Percentiles rank a stretch among this genome's conserved stretches.
phyloP scores from a whole-genome alignment of 1,140 invertebrate genomes.

The Pseudomyrmex concolor region DNA sequence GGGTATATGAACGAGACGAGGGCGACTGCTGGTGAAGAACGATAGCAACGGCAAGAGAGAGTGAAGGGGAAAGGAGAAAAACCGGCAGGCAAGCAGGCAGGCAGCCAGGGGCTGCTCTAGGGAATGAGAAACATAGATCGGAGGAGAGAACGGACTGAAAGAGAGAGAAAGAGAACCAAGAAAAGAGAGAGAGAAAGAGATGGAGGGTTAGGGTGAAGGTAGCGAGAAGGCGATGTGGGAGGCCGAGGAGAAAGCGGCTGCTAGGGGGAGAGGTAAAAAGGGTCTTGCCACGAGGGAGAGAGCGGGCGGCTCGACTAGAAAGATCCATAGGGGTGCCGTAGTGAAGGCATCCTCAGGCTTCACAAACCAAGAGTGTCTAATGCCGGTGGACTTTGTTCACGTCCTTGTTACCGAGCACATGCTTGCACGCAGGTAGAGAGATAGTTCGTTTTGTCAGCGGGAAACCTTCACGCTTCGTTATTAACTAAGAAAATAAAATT shows the following conservation, averaged over 20 bases:
- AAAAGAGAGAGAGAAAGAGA: constrained; percentile 22
- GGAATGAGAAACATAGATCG: constrained; percentile 71
- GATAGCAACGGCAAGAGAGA: constrained; percentile 36
- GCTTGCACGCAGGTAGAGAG: constrained; percentile 16
- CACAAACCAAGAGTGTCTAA: constrained; percentile 81
- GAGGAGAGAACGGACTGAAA: constrained; percentile 58
- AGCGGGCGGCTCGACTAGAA: constrained; percentile 67
- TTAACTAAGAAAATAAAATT: too few relatives aligned
- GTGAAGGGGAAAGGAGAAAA: constrained; percentile 43
- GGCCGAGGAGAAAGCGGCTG: constrained; percentile 53
- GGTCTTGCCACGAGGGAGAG: constrained; percentile 59
- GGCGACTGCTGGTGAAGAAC: constrained; percentile 58
- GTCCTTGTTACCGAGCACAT: constrained; percentile 76
- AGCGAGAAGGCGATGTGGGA: constrained; percentile 55
- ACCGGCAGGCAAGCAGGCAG: constrained; percentile 60
- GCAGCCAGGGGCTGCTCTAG: constrained; percentile 71
- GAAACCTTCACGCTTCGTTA: not conserved
- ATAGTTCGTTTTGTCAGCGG: not conserved
- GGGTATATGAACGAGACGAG: constrained; percentile 58
- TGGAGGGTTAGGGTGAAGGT: constrained; percentile 65
- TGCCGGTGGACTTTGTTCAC: constrained; percentile 81
- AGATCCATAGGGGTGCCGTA: constrained; percentile 79
- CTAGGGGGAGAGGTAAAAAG: constrained; percentile 62
- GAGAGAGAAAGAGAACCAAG: constrained; percentile 34
- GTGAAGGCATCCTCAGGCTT: constrained; percentile 79